Percentiles rank a stretch among this genome's conserved stretches.
These are phyloP conservation scores for Drosophila incognita DNA, from an alignment of 2,888 invertebrate genomes.

Conservation along the genomic window DNA sequence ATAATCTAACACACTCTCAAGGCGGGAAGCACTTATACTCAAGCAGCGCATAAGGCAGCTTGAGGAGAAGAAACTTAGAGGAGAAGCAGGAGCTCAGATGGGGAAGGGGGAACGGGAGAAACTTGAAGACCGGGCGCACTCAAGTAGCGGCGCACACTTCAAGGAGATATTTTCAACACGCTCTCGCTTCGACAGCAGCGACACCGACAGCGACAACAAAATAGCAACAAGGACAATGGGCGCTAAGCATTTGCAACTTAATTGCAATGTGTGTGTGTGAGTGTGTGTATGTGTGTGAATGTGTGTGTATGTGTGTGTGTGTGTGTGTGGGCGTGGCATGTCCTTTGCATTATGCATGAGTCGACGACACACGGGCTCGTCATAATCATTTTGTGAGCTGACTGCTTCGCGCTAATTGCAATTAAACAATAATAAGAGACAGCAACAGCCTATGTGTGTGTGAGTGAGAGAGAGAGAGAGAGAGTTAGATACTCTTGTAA, in stretches of 20 bases:
- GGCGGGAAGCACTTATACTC: slow-evolving; percentile 55
- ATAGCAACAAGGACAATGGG: slow-evolving; percentile 69
- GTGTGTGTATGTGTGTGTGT: slow-evolving; percentile 1
- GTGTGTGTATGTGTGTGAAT: background rate
- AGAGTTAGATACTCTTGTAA: background rate
- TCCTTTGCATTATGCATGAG: slow-evolving; percentile 73
- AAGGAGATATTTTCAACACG: slow-evolving; percentile 73
- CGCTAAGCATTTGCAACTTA: slow-evolving; percentile 67
- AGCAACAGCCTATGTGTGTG: background rate
- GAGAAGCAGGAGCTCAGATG: background rate
- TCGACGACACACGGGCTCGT: slow-evolving; percentile 53
- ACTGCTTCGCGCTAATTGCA: slow-evolving; percentile 75
- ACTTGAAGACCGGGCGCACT: slow-evolving; percentile 47
- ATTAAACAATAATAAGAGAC: slow-evolving; percentile 73
- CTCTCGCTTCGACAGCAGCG: slow-evolving; percentile 57
- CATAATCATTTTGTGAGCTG: slow-evolving; percentile 72
- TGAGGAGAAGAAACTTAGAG: slow-evolving; percentile 17
- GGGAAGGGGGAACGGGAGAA: background rate
- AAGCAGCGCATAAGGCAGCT: slow-evolving; percentile 41
- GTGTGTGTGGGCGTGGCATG: slow-evolving; percentile 37
- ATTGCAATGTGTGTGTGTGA: slow-evolving; percentile 59
- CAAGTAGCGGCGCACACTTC: slow-evolving; percentile 70
- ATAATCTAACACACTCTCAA: slow-evolving; percentile 68
- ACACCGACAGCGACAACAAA: slow-evolving; percentile 47
- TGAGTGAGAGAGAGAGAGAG: background rate